phyloP scores from a whole-genome alignment of 2,113 vertebrate species.

The Peromyscus maniculatus region DNA sequence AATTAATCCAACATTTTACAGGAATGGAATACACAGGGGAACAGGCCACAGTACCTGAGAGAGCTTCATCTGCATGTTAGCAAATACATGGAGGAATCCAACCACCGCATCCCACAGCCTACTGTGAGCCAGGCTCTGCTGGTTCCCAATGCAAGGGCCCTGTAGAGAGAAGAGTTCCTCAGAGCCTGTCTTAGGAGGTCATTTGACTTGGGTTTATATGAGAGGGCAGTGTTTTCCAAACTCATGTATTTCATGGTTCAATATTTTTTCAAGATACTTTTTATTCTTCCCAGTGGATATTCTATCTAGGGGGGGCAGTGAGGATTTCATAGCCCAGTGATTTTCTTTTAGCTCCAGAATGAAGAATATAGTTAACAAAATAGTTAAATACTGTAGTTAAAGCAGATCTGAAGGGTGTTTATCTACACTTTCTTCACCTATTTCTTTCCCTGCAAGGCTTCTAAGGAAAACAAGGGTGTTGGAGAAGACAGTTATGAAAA shows the following conservation, averaged over 20 bases:
- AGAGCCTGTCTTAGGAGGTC: neutral
- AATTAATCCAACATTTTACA: slow-evolving; percentile 34
- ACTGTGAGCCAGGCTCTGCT: slow-evolving; percentile 98
- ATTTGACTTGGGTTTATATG: neutral
- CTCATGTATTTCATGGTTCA: neutral
- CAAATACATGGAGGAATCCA: slow-evolving; percentile 98
- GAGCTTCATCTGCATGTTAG: slow-evolving; percentile 99
- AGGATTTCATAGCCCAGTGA: neutral
- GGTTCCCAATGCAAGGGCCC: slow-evolving; percentile 98
- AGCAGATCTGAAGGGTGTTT: neutral
- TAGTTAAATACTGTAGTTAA: neutral
- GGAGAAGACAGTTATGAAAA: neutral
- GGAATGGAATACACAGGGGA: neutral
- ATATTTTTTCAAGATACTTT: neutral
- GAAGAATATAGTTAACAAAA: neutral
- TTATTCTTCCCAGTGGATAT: neutral
- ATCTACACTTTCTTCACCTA: neutral
- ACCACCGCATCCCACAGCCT: slow-evolving; percentile 98
- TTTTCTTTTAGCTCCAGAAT: slow-evolving; percentile 32
- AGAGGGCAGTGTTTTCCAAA: neutral
- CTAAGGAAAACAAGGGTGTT: neutral
- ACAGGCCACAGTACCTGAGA: slow-evolving; percentile 93
- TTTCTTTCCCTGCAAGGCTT: neutral
- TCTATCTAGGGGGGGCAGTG: neutral
- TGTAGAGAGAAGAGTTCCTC: slow-evolving; percentile 77